Base-by-base conservation (phyloP, 2,888 invertebrate species). In the Eupithecia subfuscata region DNA sequence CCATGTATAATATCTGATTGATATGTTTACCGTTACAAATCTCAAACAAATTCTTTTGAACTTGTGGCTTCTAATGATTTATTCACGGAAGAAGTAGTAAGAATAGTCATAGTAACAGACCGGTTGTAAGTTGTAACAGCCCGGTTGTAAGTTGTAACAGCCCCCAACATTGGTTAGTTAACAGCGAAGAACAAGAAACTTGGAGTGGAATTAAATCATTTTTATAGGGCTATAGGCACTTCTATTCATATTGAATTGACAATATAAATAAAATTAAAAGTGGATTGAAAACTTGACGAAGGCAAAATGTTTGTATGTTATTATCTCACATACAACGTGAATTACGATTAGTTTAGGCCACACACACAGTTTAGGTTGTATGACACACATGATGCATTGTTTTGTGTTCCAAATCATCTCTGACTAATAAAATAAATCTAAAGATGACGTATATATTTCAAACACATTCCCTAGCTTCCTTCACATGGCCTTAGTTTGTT, bases 401-500 rank as follows among this genome's bases (percentile, higher is more conserved):
- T 65, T n/a, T 18, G 65, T 67, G 18, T 25, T 43, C 18, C 7
- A 45, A 43, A 68, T 22, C 68, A 68, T 16, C 64, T 12, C 71
- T 64, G 30, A 71, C 64, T 71, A 43, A 67, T 37, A 37, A 25
- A 25, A 43, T 43, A 45, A 22, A 63, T 30, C 12, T 65, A 25
- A 68, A 18, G 70, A 70, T 81, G 81, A 80, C 79, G 75, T 75
- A 80, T 60, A 69, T 64, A 18, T 75, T 74, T 73, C 60, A 68
- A 56, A 34, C 56, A 40, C 67, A 70, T 73, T 77, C 70, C 73
- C 75, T 67, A 70, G 69, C 72, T 75, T 80, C 80, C 75, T 79
- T 71, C 71, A 79, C 70, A 76, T 78, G 78, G 79, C 79, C 80
- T 81, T 79, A 80, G 65, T 71, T 45, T 83, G 79, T 84, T 83